Evolutionary conservation across 2,113 vertebrate species (phyloP), one percentile per base, ranked within the genome.

Genomic region (Bostrychus sinensis): DNA sequence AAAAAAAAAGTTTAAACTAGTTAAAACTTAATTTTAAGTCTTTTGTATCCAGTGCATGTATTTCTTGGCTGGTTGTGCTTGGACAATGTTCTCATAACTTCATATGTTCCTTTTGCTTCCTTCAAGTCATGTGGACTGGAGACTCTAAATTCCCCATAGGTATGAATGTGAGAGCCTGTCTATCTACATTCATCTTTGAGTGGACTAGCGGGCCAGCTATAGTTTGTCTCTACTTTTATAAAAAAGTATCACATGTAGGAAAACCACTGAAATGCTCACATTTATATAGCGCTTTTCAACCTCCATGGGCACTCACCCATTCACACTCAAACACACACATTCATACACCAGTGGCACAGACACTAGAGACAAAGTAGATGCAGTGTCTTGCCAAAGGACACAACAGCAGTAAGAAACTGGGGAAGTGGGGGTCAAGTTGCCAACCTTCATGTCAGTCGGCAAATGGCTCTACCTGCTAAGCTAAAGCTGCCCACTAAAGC

Each of bases 61-160:
- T 16, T 32, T 62, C 32, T 37, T 43, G 39, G 37, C 30, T 7
- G 2, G 37, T 51, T 37, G 6, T 8, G 55, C 32, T 54, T 64
- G 12, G 37, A 58, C 12, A 65, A 56, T 5, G 54, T 70, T 70
- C 32, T 36, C 64, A 39, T 70, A 50, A 22, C 28, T 61, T 63
- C 50, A 48, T 51, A 17, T 38, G 19, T 55, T 54, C 34, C 37
- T 45, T 28, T 74, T 26, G 37, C 56, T 61, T 41, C 20, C 45
- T 48, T 30, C 39, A 43, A 60, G 42, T 78, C 30, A 71, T 56
- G 37, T 74, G 17, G 72, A 56, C 66, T 12, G 43, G 28, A 81
- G 60, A 42, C 70, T 80, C 76, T 65, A 76, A 75, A 84, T 82
- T 86, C 61, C 72, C 50, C 75, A 79, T 75, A 59, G 37, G 70